Evolutionary conservation across 2,113 vertebrate genomes (phyloP), one percentile per base, ranked within the genome.

Genomic region (Rhabdornis inornatus): DNA sequence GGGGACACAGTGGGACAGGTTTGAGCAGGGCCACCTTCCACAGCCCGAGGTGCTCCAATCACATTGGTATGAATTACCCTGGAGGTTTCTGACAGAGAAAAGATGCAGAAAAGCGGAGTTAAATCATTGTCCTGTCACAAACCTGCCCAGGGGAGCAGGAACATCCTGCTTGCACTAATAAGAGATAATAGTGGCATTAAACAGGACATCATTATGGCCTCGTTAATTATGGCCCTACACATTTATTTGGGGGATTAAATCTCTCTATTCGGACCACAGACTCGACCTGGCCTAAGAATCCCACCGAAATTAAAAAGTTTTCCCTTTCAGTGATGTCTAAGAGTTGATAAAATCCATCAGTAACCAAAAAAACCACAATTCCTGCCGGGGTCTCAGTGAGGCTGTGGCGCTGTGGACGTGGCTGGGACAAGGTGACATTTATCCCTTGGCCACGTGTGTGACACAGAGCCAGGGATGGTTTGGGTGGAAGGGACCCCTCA

Each of bases 351-450:
- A 69, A 39, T 2, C 33, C 59, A 14, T 6, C 0, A 27, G 44
- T 2, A 28, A 28, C 3, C 40, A 23, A 44, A 11, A 2, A 4
- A 37, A 8, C 19, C 19, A 28, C 42, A 53, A 14, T 35, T 53
- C 13, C 31, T 0, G 2, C 12, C 0, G 2, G 64, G 28, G 31
- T 50, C 18, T 21, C 53, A 7, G 49, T 6, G 40, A 0, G 10
- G 44, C n/a, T 15, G 56, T 2, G 68, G n/a, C 35, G 13, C n/a
- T 0, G 52, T 3, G 55, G 30, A 2, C 18, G 0, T 3, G 39
- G 27, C 23, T 39, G 76, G 37, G 49, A 69, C 35, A 20, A 1
- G 37, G n/a, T 2, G 6, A 16, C 74, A 11, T 16, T 24, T 28
- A 18, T 6, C 68, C 28, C 9, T 30, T 3, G 8, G 30, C 28